Base-by-base conservation (phyloP, 2,113 vertebrate species). In the Pipra filicauda region DNA sequence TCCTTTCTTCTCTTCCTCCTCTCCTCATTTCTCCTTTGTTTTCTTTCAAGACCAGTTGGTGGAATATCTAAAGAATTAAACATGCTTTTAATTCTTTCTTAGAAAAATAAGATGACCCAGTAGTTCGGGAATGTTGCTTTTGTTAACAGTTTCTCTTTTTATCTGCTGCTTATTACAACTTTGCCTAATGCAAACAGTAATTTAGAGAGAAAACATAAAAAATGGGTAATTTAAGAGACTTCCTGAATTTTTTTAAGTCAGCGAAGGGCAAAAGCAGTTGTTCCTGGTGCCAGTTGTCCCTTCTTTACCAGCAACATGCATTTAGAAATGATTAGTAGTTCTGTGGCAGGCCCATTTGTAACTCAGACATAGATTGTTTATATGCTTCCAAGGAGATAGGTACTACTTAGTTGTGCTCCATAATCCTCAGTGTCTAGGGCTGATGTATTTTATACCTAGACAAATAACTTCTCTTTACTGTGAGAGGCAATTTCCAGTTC, bases 251-350 rank as follows among this genome's bases (percentile, higher is more conserved):
- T 85, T 18, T 44, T 11, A 92, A 87, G 44, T 88, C 65, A 86
- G 49, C 71, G 37, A 84, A 52, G 33, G 83, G 35, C 62, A 48
- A 54, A 85, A 95, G 57, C 51, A 76, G 35, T 83, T 92, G 83
- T 79, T 72, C 26, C 77, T 94, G 55, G 49, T 96, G 86, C 57
- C 80, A 87, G 4, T 57, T 10, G 16, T 66, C 19, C 21, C 26
- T 78, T 96, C 39, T 69, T 82, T 77, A 78, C 33, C 43, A 89
- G 61, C 43, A 91, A 33, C 59, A 88, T 73, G 39, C 69, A 80
- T 96, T 92, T 91, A 80, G 82, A 71, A 97, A 79, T 67, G 1
- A 85, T 96, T 64, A 76, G 35, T 78, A 75, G 18, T 51, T 96
- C 54, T 95, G 39, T 79, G 7, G 61, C 72, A 74, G 74, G 58